phyloP scores from a whole-genome alignment of 2,888 invertebrate species.

The Andrena flavipes region DNA sequence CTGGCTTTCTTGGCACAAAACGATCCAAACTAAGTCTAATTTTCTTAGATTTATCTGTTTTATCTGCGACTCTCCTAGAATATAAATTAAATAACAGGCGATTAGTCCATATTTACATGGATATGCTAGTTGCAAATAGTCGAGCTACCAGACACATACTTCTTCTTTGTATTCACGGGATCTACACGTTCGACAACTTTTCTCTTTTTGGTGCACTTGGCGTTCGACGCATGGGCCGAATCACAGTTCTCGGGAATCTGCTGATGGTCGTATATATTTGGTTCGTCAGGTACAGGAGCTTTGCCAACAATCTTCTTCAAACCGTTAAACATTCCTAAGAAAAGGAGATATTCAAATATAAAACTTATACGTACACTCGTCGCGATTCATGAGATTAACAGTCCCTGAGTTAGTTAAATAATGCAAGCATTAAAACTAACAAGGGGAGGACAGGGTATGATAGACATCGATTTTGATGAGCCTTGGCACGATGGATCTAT shows the following conservation, averaged over 20 bases:
- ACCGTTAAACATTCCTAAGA: constrained; percentile 91
- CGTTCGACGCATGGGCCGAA: constrained; percentile 86
- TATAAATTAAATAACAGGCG: constrained; percentile 11
- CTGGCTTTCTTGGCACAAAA: constrained; percentile 78
- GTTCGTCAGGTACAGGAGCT: constrained; percentile 85
- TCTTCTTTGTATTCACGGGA: constrained; percentile 89
- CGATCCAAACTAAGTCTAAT: constrained; percentile 81
- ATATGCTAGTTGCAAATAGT: not conserved
- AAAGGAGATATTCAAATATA: constrained; percentile 57
- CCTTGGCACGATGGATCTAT: too few relatives aligned
- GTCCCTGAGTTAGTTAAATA: constrained; percentile 8
- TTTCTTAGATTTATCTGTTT: constrained; percentile 80
- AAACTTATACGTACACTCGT: not conserved
- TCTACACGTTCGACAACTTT: constrained; percentile 87
- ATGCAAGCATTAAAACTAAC: constrained; percentile 2
- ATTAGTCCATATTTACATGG: not conserved
- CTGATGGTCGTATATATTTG: constrained; percentile 65
- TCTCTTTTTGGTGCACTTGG: constrained; percentile 88
- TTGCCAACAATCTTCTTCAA: constrained; percentile 92
- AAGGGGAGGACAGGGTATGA: too few relatives aligned
- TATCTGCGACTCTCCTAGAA: constrained; percentile 74
- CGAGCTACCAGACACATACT: constrained; percentile 84
- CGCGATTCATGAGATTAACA: not conserved
- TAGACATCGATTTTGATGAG: not conserved
- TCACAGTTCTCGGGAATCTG: constrained; percentile 65